Conservation (phyloP, 2,113 vertebrate genomes). For the Microcebus lehilahytsara region DNA sequence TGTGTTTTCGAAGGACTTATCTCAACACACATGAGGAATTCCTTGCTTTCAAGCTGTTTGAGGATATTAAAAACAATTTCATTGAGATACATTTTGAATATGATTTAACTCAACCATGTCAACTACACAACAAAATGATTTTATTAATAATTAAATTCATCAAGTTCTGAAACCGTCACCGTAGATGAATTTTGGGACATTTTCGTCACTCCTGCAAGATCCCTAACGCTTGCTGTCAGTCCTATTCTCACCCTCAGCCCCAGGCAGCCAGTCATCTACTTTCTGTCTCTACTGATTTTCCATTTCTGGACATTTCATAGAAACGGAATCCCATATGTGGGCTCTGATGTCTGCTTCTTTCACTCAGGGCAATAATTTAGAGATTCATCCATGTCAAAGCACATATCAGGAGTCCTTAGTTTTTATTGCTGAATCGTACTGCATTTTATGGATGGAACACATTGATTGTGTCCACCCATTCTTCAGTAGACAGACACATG, state of each 20-base stretch:
- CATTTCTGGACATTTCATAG: not conserved
- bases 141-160: not conserved
- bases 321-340: not conserved
- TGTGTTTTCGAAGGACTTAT: fast-evolving
- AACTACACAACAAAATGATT: not conserved
- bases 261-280: not conserved
- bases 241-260: fast-evolving
- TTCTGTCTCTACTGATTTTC: not conserved
- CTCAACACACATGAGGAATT: not conserved
- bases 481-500: not conserved
- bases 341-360: not conserved
- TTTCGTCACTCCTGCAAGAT: not conserved
- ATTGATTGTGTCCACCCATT: too few relatives aligned
- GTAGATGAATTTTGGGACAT: not conserved
- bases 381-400: not conserved
- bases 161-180: not conserved
- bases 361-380: not conserved
- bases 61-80: not conserved
- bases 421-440: not conserved
- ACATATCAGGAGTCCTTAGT: not conserved
- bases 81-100: not conserved
- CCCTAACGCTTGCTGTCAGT: fast-evolving
- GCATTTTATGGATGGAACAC: too few relatives aligned
- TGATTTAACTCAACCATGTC: not conserved
- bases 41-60: not conserved